A percentile compares a stretch with the other conserved stretches of the same genome.
phyloP scores from a whole-genome alignment of 2,797 vertebrate species.

The Clamator glandarius region DNA sequence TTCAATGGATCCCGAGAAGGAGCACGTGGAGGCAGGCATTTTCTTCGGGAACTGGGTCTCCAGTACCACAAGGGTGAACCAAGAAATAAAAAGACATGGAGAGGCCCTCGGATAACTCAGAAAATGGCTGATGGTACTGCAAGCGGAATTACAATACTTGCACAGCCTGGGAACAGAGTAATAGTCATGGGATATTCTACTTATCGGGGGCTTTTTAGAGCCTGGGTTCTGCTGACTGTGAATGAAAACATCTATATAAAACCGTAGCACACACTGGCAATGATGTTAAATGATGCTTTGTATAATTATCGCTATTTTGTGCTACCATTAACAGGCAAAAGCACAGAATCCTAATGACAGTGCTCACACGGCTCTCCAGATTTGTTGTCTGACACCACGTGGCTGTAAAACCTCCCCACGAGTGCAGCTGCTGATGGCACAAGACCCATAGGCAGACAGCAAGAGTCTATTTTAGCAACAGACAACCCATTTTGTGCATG shows the following conservation, averaged over 20 bases:
- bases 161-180: background rate
- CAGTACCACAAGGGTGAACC: background rate
- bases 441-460: background rate
- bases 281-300: conserved; percentile 74
- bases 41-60: background rate
- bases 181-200: background rate
- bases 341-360: conserved; percentile 68
- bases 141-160: background rate
- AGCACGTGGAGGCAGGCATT: background rate
- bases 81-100: background rate
- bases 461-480: conserved; percentile 6
- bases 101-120: background rate
- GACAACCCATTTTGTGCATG: background rate
- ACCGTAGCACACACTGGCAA: conserved; percentile 57
- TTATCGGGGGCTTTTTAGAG: background rate
- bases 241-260: conserved; percentile 59
- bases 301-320: conserved; percentile 71
- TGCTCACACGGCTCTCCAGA: background rate
- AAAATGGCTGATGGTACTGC: background rate
- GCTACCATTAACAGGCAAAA: conserved; percentile 65
- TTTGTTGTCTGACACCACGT: conserved; percentile 48
- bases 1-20: background rate
- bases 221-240: conserved; percentile 66
- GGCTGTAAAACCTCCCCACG: background rate
- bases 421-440: conserved; percentile 18